Percentiles rank a stretch among this genome's conserved stretches.
Evolutionary conservation across 2,888 invertebrate genomes (phyloP).

Genomic region (Apotomis turbidana): DNA sequence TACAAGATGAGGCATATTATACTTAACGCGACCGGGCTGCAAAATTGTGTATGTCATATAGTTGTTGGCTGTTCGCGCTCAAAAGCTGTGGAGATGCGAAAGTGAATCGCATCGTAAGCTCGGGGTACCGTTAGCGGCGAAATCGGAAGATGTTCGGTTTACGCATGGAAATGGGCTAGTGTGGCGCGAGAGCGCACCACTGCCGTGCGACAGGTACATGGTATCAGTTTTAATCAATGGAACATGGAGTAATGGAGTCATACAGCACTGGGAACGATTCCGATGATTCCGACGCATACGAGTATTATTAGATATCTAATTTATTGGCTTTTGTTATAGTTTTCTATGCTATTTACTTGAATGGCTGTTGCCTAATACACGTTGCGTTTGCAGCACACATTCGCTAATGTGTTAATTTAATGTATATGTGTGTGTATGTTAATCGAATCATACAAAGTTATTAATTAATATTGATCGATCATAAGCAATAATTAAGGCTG

Average conservation of each 20-base stretch:
- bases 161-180: conserved; percentile 72
- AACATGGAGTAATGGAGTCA: too few relatives aligned
- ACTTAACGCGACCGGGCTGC: too few relatives aligned
- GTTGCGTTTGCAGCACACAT: too few relatives aligned
- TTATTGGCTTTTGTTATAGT: not conserved
- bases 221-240: not conserved
- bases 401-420: too few relatives aligned
- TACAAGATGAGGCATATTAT: too few relatives aligned
- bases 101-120: conserved; percentile 64
- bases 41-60: conserved; percentile 2
- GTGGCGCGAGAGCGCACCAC: conserved; percentile 51
- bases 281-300: not conserved
- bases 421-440: too few relatives aligned
- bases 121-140: conserved; percentile 75
- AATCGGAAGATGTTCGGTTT: conserved; percentile 65
- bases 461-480: too few relatives aligned
- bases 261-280: not conserved
- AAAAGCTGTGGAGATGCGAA: conserved; percentile 54
- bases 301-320: too few relatives aligned
- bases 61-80: conserved; percentile 3
- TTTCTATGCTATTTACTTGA: not conserved
- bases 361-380: too few relatives aligned
- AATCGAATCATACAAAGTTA: too few relatives aligned
- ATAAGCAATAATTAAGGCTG: too few relatives aligned
- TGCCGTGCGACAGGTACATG: conserved; percentile 1